These are phyloP conservation scores for Tetramorium alpestre DNA, from an alignment of 1,140 invertebrate species.

Conservation along the genomic window DNA sequence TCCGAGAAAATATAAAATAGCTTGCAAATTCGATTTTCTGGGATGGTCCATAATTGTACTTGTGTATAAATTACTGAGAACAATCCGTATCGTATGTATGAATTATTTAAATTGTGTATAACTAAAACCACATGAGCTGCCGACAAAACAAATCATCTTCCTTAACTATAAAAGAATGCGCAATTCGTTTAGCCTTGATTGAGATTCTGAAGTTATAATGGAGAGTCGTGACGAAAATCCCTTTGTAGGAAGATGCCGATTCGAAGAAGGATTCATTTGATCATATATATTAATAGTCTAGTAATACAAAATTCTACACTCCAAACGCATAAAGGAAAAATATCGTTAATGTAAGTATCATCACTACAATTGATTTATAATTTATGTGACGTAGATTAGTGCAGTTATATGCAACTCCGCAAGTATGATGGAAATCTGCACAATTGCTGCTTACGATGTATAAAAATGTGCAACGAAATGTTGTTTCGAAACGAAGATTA, in stretches of 20 bases:
- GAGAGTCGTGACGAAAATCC: background rate
- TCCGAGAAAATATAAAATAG: background rate
- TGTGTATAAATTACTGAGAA: background rate
- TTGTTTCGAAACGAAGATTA: background rate
- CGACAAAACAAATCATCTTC: constrained; percentile 16
- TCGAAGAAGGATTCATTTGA: background rate
- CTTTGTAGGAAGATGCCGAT: constrained; percentile 5
- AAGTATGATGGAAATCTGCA: background rate
- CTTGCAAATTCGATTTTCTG: constrained; percentile 20
- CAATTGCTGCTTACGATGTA: background rate
- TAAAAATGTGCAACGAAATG: background rate
- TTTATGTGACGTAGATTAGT: background rate
- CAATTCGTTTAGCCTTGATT: constrained; percentile 31
- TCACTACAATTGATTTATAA: background rate
- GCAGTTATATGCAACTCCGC: background rate
- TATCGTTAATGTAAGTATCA: background rate
- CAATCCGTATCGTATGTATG: background rate
- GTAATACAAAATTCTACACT: background rate
- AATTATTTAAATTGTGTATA: constrained; percentile 19
- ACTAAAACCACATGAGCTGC: constrained; percentile 28
- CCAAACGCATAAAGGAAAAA: background rate
- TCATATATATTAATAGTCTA: background rate
- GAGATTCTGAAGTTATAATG: background rate
- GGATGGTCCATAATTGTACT: constrained; percentile 5
- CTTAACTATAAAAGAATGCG: constrained; percentile 24